Base-by-base conservation (phyloP, 2,888 invertebrate species). In the Aspidapion aeneum region DNA sequence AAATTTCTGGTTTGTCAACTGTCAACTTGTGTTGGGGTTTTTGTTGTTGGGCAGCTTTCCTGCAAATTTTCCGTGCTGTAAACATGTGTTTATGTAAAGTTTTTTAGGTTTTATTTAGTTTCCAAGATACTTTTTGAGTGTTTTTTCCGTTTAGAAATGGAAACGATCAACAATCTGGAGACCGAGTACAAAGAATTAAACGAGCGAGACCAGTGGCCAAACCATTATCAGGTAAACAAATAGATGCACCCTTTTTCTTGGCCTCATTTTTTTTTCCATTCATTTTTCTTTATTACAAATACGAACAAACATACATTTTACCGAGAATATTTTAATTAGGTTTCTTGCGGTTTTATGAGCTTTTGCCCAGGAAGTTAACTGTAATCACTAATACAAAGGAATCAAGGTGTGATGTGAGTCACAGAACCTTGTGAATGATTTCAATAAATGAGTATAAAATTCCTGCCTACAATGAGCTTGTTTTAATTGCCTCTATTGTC, bases 151-250 rank as follows among this genome's bases (percentile, higher is more conserved):
- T 7, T 7, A 35, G 12, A 35, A 35, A 35, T 35, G 35, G 81
- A 79, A 74, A 57, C 62, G 21, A 35, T 63, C 5, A 82, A 81
- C 76, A 83, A 82, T 76, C 82, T 93, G 69, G 90, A 91, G 81
- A 84, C 85, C 60, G 91, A 93, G 81, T 91, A 88, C 81, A 81
- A 83, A 73, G 87, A 89, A 76, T 86, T 92, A 73, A 86, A 86
- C 74, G 83, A 84, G 70, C 87, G 84, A 74, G 85, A 85, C 77
- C 87, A 87, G 69, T 93, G 92, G 93, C 81, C 85, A 67, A 79
- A 83, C 69, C 80, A 89, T 69, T 92, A 87, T 80, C 89, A 90
- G 87, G 92, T 92, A 67, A 52, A 63, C 9, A 9, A 12, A 17
- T 9, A n/a, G 18, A 54, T 18, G 7, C 12, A 12, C 54, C 7